phyloP scores from a whole-genome alignment of 2,113 vertebrate species.

The Aix galericulata region DNA sequence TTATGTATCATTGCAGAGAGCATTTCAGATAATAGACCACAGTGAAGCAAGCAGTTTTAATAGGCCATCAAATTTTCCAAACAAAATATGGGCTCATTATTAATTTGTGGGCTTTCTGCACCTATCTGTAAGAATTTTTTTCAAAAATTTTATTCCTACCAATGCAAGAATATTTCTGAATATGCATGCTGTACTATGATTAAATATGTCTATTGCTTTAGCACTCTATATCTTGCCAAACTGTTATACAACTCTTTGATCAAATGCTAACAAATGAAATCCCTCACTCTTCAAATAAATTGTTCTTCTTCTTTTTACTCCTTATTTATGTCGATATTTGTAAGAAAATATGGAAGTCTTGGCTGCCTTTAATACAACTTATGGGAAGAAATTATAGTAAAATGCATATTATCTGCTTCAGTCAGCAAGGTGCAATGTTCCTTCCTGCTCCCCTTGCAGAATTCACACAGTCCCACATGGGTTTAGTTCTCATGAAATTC shows the following conservation, averaged over 20 bases:
- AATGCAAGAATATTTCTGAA: background rate
- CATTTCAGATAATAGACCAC: background rate
- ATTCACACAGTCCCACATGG: background rate
- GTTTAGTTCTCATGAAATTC: background rate
- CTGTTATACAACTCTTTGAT: background rate
- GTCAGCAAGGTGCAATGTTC: background rate
- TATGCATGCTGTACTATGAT: background rate
- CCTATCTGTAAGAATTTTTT: background rate
- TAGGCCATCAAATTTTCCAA: background rate
- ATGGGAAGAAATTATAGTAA: background rate
- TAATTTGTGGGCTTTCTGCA: background rate
- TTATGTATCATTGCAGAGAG: conserved; percentile 48
- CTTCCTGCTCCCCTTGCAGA: background rate
- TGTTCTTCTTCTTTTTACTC: background rate
- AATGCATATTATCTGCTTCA: background rate
- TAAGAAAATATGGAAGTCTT: background rate
- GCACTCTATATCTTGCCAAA: background rate
- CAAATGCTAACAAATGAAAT: background rate
- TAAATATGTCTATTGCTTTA: background rate
- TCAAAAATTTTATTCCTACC: background rate
- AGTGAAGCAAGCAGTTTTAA: background rate
- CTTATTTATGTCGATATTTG: background rate
- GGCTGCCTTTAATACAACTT: background rate
- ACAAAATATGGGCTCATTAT: background rate
- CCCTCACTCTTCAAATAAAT: background rate